phyloP scores from a whole-genome alignment of 2,113 vertebrate genomes.

The Grus americana region DNA sequence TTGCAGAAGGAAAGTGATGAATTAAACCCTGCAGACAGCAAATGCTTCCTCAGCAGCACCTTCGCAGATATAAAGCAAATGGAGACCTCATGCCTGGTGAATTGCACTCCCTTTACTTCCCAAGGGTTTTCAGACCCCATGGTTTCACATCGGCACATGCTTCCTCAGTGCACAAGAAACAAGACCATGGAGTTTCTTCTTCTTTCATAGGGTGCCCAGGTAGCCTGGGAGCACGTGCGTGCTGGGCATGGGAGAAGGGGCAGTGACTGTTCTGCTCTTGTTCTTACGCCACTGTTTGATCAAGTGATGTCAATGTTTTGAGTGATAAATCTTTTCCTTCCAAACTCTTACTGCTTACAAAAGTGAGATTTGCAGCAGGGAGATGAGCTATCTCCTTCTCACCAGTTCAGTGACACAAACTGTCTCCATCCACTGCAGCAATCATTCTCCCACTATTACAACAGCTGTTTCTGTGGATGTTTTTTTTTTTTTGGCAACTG shows the following conservation, averaged over 20 bases:
- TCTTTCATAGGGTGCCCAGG: not conserved
- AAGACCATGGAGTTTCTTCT: not conserved
- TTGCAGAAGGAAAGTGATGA: not conserved
- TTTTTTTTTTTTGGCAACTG: not conserved
- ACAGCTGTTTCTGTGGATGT: not conserved
- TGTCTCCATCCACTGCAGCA: not conserved
- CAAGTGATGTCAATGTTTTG: rapidly evolving
- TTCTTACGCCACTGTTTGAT: not conserved
- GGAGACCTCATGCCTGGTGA: not conserved
- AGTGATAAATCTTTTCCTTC: not conserved
- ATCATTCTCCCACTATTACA: not conserved
- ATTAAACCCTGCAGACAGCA: not conserved
- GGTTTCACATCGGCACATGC: rapidly evolving
- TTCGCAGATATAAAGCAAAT: not conserved
- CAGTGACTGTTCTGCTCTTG: not conserved
- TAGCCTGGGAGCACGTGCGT: not conserved
- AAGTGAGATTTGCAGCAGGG: not conserved
- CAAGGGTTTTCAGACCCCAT: rapidly evolving
- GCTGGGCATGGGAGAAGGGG: not conserved
- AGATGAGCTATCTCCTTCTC: not conserved
- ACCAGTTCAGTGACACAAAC: not conserved
- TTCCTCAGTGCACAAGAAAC: not conserved
- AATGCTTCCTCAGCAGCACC: not conserved
- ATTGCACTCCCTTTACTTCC: not conserved
- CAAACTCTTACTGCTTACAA: not conserved